Evolutionary conservation across 2,797 vertebrate species (phyloP), one percentile per base, ranked within the genome.

Genomic region (Graptemys geographica): DNA sequence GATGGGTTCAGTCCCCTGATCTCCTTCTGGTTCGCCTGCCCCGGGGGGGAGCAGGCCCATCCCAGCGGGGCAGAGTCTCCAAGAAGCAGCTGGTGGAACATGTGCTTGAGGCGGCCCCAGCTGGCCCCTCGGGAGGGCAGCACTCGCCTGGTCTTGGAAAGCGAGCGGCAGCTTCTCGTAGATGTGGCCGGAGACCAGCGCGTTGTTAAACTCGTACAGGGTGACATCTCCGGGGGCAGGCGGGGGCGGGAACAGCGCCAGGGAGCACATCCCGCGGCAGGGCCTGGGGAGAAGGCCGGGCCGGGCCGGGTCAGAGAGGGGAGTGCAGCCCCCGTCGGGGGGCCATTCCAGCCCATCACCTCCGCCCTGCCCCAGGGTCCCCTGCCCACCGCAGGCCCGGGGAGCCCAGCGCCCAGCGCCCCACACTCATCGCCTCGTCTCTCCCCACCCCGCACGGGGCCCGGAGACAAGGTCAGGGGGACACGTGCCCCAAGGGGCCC

Each of bases 181-280:
- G 88, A 94, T 94, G 23, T 27, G 89, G 59, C 98, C 98, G 0
- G 98, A 98, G 56, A 99, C 97, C 94, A 99, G 97, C 83, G 98
- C 98, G 95, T 99, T 99, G 96, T 99, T 99, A 90, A 98, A 97
- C 95, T 99, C 99, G 52, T 98, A 99, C 49, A 99, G 97, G 3
- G 99, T 99, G 59, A 98, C 96, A 53, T 99, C 98, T 81, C 98
- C 99, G 6, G 94, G 81, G 18, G 98, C 96, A 13, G 98, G 97
- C 27, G 99, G 99, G 23, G 99, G 98, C 4, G 99, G 98, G 69
- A 99, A 99, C 86, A 99, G 90, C 5, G 95, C 98, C 88, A 99
- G 86, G 19, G 99, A 99, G 83, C 99, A 99, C 99, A 99, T 53
- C 51, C 52, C 13, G 51, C 80, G 2, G 51, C 47, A 21, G 47